phyloP scores from a whole-genome alignment of 2,797 vertebrate species.

The Enteromius anoplus region DNA sequence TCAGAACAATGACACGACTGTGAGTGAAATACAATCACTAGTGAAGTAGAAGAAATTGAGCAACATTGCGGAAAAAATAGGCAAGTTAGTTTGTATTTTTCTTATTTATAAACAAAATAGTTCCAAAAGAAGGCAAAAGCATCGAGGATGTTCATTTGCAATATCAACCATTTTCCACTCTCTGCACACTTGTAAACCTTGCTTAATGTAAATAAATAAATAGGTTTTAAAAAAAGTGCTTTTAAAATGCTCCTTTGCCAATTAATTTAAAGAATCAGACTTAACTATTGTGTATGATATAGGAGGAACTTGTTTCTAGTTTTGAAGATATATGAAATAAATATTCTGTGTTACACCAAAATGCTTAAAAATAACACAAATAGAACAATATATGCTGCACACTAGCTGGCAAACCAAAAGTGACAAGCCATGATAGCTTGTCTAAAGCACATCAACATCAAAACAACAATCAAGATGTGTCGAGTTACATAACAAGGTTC shows the following conservation, averaged over 20 bases:
- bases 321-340: not conserved
- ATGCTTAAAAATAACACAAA: not conserved
- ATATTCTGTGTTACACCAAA: not conserved
- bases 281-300: not conserved
- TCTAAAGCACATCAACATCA: not conserved
- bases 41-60: not conserved
- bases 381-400: not conserved
- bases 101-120: not conserved
- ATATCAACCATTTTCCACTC: not conserved
- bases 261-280: not conserved
- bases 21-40: not conserved
- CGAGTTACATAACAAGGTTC: not conserved
- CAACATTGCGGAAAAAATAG: not conserved
- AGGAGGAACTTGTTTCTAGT: not conserved
- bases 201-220: not conserved
- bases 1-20: not conserved
- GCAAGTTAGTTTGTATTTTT: not conserved
- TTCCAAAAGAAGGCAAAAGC: not conserved
- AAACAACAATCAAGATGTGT: slow-evolving; percentile 23
- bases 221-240: not conserved
- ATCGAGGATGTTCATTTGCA: not conserved
- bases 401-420: slow-evolving; percentile 12
- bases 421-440: not conserved
- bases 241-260: not conserved
- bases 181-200: not conserved